A percentile compares a stretch with the other conserved stretches of the same genome.
Evolutionary conservation across 1,140 invertebrate genomes (phyloP).

Genomic region (Drosophila simulans): DNA sequence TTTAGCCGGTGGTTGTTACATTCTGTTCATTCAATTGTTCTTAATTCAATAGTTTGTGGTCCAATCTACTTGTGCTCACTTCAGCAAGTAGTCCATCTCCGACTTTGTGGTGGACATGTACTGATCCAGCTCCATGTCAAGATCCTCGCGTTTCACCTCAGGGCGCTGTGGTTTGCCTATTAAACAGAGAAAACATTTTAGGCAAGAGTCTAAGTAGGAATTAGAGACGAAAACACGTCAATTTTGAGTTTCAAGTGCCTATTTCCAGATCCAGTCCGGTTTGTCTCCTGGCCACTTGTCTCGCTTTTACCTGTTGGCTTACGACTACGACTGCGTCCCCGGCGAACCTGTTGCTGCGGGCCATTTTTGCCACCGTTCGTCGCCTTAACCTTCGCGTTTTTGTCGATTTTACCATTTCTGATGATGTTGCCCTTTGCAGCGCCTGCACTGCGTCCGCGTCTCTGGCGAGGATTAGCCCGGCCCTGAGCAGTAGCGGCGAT

Average conservation of each 20-base stretch:
- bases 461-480: conserved; percentile 45
- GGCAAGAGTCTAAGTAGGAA: background rate
- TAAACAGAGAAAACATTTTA: conserved; percentile 16
- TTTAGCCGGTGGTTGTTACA: conserved; percentile 36
- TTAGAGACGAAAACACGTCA: background rate
- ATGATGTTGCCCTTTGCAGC: conserved; percentile 49
- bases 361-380: conserved; percentile 40
- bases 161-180: conserved; percentile 46
- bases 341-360: conserved; percentile 57
- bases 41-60: conserved; percentile 20
- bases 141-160: conserved; percentile 78
- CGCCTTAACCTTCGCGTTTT: conserved; percentile 31
- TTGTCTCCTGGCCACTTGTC: conserved; percentile 45
- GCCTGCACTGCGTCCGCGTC: conserved; percentile 64
- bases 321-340: conserved; percentile 79
- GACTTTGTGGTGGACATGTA: conserved; percentile 84
- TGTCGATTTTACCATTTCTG: conserved; percentile 60
- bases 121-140: conserved; percentile 81
- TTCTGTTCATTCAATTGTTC: background rate
- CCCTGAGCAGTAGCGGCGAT: conserved; percentile 34
- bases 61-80: conserved; percentile 35
- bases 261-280: conserved; percentile 27
- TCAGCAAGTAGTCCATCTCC: conserved; percentile 74
- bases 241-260: conserved; percentile 23
- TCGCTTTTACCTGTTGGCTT: conserved; percentile 79